Conservation (phyloP, 2,888 invertebrate genomes). For the Gari tellinella region DNA sequence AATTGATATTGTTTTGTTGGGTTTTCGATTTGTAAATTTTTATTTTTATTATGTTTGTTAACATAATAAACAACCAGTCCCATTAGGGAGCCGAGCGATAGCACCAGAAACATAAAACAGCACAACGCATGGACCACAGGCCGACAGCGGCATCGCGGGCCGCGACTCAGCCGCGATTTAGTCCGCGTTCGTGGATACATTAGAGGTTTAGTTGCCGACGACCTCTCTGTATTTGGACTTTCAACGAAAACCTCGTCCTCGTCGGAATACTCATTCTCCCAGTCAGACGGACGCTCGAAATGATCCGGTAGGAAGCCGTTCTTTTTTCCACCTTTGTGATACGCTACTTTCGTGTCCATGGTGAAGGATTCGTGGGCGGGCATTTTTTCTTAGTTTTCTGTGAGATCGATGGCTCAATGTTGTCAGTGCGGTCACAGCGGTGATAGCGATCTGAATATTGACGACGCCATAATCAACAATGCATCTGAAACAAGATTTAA, state of each 20-base stretch:
- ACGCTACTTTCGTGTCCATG: slow-evolving; percentile 52
- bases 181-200: slow-evolving; percentile 75
- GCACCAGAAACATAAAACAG: slow-evolving; percentile 71
- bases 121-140: slow-evolving; percentile 71
- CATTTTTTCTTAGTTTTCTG: background rate
- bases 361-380: slow-evolving; percentile 19
- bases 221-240: slow-evolving; percentile 66
- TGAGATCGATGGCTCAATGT: too few species aligned
- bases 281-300: slow-evolving; percentile 61
- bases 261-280: slow-evolving; percentile 71
- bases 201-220: slow-evolving; percentile 73
- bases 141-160: slow-evolving; percentile 67
- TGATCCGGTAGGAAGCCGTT: slow-evolving; percentile 66
- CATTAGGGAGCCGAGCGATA: slow-evolving; percentile 71
- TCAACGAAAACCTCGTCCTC: slow-evolving; percentile 78
- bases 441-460: too few species aligned
- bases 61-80: slow-evolving; percentile 73
- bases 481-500: too few species aligned
- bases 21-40: slow-evolving; percentile 5
- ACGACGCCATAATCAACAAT: too few species aligned
- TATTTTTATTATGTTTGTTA: slow-evolving; percentile 61
- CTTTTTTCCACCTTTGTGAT: slow-evolving; percentile 54
- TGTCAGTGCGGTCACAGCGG: too few species aligned
- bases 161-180: slow-evolving; percentile 66
- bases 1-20: slow-evolving; percentile 8